These are phyloP conservation scores for Sesia apiformis DNA, from an alignment of 2,888 invertebrate genomes.

Conservation along the genomic window DNA sequence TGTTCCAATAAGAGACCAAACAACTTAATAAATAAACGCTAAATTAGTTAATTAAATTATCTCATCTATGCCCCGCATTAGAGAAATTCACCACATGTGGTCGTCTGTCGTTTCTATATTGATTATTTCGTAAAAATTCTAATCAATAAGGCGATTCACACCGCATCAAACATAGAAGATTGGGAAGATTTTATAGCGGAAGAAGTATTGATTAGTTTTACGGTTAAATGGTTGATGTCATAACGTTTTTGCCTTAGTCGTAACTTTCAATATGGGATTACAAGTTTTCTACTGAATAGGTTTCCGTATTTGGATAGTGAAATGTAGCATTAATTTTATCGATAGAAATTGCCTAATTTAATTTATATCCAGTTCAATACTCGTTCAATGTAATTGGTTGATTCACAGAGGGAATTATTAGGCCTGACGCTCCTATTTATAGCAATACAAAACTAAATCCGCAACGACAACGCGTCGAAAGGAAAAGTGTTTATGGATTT, in stretches of 20 bases:
- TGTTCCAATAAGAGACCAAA: background rate
- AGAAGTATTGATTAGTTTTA: constrained; percentile 21
- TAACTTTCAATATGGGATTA: no score
- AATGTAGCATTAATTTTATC: no score
- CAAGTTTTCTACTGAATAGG: no score
- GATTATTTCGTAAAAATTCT: constrained; percentile 2
- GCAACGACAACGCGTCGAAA: no score
- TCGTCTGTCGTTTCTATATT: constrained; percentile 5
- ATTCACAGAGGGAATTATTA: no score
- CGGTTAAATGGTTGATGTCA: constrained; percentile 10
- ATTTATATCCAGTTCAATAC: no score
- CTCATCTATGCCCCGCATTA: background rate
- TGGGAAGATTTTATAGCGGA: constrained; percentile 28
- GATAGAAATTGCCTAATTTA: no score
- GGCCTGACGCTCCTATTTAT: no score
- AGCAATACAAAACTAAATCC: no score
- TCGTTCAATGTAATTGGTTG: no score
- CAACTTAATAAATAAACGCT: background rate
- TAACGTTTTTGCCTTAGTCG: background rate
- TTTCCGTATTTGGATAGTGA: no score
- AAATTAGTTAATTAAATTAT: background rate
- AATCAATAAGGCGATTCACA: constrained; percentile 11
- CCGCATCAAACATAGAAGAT: constrained; percentile 5
- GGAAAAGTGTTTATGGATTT: no score
- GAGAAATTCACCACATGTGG: constrained; percentile 19